phyloP scores from a whole-genome alignment of 2,113 vertebrate genomes.

The Rafetus swinhoei region DNA sequence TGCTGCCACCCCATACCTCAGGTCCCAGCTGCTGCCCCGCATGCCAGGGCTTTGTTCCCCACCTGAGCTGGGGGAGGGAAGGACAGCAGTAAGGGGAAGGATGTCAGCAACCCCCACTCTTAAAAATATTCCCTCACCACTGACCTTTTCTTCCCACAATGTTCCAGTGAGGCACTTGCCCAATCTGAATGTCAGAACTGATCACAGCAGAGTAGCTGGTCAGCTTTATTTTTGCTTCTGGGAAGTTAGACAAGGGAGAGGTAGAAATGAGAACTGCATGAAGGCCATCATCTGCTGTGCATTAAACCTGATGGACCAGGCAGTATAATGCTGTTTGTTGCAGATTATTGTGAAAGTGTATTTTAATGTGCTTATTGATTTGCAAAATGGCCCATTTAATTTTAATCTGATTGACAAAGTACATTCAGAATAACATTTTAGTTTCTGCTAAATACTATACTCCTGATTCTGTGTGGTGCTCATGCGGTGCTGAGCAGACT shows the following conservation, averaged over 20 bases:
- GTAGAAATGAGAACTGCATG: neutral
- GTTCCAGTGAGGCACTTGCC: no score
- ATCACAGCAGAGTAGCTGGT: neutral
- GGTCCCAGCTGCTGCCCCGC: no score
- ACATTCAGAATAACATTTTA: neutral
- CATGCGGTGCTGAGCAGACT: neutral
- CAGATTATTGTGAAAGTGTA: neutral
- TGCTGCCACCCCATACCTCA: no score
- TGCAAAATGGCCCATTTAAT: neutral
- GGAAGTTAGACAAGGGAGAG: neutral
- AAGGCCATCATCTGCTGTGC: neutral
- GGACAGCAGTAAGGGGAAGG: no score
- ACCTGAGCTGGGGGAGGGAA: no score
- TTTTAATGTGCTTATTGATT: neutral
- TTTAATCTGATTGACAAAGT: neutral
- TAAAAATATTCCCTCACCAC: no score
- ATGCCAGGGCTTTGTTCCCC: no score
- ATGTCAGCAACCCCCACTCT: no score
- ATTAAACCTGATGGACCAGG: constrained; percentile 7
- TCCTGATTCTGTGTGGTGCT: neutral
- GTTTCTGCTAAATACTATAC: neutral
- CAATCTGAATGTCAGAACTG: neutral
- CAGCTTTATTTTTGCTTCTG: no score
- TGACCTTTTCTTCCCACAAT: no score
- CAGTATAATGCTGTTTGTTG: neutral